Evolutionary conservation across 2,888 invertebrate species (phyloP), one percentile per base, ranked within the genome.

Genomic region (Spilosoma lubricipeda): DNA sequence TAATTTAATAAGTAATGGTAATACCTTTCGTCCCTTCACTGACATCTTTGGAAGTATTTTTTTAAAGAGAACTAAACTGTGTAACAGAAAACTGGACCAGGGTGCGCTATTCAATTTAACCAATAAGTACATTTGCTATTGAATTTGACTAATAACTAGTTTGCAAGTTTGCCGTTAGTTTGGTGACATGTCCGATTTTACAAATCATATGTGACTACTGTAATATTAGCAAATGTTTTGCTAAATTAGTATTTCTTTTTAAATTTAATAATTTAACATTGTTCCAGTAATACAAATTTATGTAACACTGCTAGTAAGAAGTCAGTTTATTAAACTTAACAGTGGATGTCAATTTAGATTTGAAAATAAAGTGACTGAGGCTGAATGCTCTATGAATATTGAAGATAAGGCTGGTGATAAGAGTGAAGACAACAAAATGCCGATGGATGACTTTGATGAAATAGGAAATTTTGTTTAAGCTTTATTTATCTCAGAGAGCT

Each of bases 281-380:
- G 36, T 80, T 81, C 15, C 81, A 83, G 83, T 71, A 0, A 3
- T 81, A 0, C 75, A 79, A 27, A 8, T 69, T 18, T 80, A 80
- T 72, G 27, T 78, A 18, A 70, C 77, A 5, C 30, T 81, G 18
- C 71, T 80, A 2, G n/a, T 77, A 15, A 78, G 78, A 42, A 80
- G 79, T 36, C 78, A 81, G 36, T 59, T 63, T 23, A 42, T 30
- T 8, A 70, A 70, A 63, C 30, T 70, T 27, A 18, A 63, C 9
- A 74, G 67, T 45, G 39, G 45, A 0, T 36, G 64, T 52, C 18
- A 63, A n/a, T 77, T 77, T 36, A 30, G 65, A 30, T 80, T 76
- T 45, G 77, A 71, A 45, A 81, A 78, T 69, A 70, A 77, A 36
- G 73, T 72, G 15, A 65, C 73, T 23, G 77, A 71, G 27, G 67